These are phyloP conservation scores for Furcula furcula DNA, from an alignment of 2,888 invertebrate species.

Conservation along the genomic window DNA sequence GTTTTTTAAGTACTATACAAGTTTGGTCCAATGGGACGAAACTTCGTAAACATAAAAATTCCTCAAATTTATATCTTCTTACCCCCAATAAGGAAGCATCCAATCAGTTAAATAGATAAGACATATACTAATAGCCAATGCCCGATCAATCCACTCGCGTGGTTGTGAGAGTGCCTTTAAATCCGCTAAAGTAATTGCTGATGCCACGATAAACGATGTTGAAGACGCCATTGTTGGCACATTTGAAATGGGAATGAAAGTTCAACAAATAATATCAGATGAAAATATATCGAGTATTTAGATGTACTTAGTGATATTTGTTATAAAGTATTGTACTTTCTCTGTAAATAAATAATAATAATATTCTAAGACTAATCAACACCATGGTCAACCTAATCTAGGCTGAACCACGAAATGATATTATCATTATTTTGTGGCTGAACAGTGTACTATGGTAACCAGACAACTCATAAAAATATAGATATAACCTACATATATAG, in stretches of 20 bases:
- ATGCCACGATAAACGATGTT: slow-evolving; percentile 27
- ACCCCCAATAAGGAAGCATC: not conserved
- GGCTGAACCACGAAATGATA: too few relatives aligned
- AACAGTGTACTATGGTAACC: too few relatives aligned
- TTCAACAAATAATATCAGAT: slow-evolving; percentile 22
- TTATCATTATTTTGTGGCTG: too few relatives aligned
- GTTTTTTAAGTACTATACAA: too few relatives aligned
- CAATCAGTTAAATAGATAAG: not conserved
- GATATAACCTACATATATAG: too few relatives aligned
- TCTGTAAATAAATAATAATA: not conserved
- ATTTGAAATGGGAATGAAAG: slow-evolving; percentile 31
- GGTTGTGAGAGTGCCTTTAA: slow-evolving; percentile 3
- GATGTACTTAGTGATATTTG: slow-evolving; percentile 18
- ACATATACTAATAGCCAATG: not conserved
- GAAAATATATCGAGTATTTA: slow-evolving; percentile 12
- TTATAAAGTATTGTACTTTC: slow-evolving; percentile 22
- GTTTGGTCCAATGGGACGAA: too few relatives aligned
- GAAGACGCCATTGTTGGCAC: slow-evolving; percentile 24
- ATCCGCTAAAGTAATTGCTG: slow-evolving; percentile 20
- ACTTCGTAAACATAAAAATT: too few relatives aligned
- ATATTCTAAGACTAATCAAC: not conserved
- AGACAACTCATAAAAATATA: too few relatives aligned
- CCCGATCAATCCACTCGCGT: not conserved
- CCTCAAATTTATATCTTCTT: too few relatives aligned
- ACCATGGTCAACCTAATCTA: too few relatives aligned